Evolutionary conservation across 2,888 invertebrate species (phyloP), one percentile per base, ranked within the genome.

Genomic region (Habrosyne pyritoides): DNA sequence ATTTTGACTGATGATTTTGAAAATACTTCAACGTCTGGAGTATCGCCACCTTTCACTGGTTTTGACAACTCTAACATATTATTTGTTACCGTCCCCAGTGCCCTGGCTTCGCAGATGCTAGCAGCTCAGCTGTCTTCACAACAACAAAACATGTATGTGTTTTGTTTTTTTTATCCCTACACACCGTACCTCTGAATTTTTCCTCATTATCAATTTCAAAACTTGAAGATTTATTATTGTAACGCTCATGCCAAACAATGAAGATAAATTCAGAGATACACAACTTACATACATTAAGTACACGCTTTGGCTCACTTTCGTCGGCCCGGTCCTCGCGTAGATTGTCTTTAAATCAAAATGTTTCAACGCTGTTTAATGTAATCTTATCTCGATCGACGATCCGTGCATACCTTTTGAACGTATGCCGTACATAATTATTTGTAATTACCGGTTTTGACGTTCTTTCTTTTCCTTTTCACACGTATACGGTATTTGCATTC

Each of bases 51-150:
- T 67, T 64, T 65, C 77, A 79, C 76, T 83, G 80, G 79, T 77
- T 77, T 71, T 73, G 73, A 75, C 67, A 77, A 75, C 74, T 87
- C 89, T 91, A 91, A 91, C 87, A 84, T 81, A 79, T 81, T 76
- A 84, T 87, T 82, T 91, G 84, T 91, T 94, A 93, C 90, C 94
- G 94, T 96, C 94, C 95, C 95, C 96, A 97, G 97, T 97, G 97
- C 97, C 96, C 97, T 97, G 95, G 97, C 97, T 95, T 96, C 97
- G 94, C 97, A 97, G 97, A 97, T 97, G 97, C 96, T 97, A 95
- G 97, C 97, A 94, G 95, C 96, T 94, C 97, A 97, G 95, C 95
- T 97, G 93, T 96, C 96, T 92, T 96, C 97, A 93, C 97, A 97
- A 94, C 97, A 97, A 94, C 97, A 97, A 95, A 96, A 96, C 95